phyloP scores from a whole-genome alignment of 2,797 vertebrate genomes.

The Fringilla coelebs region DNA sequence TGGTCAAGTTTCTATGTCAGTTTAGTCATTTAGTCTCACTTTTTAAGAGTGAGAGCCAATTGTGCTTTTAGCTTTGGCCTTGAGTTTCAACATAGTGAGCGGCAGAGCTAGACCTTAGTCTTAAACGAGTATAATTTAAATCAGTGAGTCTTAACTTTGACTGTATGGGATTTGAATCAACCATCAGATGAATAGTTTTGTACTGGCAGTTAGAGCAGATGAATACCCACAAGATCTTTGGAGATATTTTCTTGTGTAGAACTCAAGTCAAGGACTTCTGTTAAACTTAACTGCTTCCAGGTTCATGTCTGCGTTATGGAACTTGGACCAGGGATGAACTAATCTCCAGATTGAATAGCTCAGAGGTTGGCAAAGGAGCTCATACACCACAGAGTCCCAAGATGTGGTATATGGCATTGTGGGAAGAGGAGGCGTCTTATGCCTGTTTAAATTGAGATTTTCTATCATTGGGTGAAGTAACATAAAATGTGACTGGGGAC shows the following conservation, averaged over 20 bases:
- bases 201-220: background rate
- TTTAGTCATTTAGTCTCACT: background rate
- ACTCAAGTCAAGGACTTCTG: background rate
- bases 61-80: background rate
- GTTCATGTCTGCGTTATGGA: accelerated
- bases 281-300: background rate
- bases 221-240: background rate
- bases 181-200: background rate
- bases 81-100: background rate
- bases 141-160: background rate
- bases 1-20: background rate
- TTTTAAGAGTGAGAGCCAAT: background rate
- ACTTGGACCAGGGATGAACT: background rate
- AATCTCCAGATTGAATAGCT: background rate
- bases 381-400: background rate
- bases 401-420: background rate
- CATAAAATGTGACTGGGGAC: background rate
- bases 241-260: background rate
- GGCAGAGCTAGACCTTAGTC: background rate
- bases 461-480: background rate
- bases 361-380: background rate
- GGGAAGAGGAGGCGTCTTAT: background rate
- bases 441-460: background rate
- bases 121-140: background rate
- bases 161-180: background rate